phyloP scores from a whole-genome alignment of 2,113 vertebrate genomes.

The Crocuta crocuta region DNA sequence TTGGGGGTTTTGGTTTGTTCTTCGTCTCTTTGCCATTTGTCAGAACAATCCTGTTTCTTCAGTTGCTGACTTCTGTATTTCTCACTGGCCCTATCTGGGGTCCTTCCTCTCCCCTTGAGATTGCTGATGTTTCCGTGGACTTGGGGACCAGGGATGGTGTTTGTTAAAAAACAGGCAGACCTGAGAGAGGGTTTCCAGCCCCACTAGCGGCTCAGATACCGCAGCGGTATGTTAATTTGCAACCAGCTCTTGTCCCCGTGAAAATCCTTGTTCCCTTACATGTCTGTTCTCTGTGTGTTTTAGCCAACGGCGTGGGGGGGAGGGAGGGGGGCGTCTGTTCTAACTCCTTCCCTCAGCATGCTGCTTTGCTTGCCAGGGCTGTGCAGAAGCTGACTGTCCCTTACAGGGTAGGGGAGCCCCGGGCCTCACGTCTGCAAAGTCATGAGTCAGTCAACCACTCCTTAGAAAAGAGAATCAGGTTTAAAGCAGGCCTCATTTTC shows the following conservation, averaged over 20 bases:
- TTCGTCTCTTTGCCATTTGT: background rate
- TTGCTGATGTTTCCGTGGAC: background rate
- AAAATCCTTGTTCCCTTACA: background rate
- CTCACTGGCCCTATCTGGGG: background rate
- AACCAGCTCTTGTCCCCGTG: background rate
- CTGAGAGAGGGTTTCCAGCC: background rate
- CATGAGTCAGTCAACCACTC: background rate
- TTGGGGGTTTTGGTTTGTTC: background rate
- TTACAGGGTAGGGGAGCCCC: background rate
- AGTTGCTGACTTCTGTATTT: background rate
- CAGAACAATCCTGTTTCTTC: background rate
- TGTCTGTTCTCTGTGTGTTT: background rate
- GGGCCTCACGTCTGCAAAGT: background rate
- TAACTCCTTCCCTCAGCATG: background rate
- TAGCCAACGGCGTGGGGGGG: too few relatives aligned
- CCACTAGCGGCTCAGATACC: accelerated
- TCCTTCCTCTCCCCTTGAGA: background rate
- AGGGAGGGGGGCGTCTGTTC: background rate
- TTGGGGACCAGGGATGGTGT: background rate
- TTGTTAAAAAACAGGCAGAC: background rate
- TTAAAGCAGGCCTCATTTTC: background rate
- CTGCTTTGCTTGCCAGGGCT: background rate
- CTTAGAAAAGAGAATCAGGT: background rate
- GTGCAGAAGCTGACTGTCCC: background rate
- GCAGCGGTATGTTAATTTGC: background rate